Evolutionary conservation across 2,113 vertebrate genomes (phyloP).

Genomic region (Tachysurus fulvidraco): DNA sequence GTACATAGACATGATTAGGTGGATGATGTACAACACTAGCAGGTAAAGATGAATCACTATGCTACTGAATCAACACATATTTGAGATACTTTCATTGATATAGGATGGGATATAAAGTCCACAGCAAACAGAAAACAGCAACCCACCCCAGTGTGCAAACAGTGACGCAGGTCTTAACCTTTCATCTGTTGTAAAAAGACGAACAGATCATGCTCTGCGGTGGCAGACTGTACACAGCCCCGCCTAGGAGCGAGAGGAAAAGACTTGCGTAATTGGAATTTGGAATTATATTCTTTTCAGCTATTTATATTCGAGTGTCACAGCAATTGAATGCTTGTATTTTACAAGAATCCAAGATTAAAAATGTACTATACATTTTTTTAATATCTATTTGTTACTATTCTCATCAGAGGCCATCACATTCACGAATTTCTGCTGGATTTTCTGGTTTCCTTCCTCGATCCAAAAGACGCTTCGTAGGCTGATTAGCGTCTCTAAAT

Average conservation of each 20-base stretch:
- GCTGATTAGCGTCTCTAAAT: too few relatives aligned
- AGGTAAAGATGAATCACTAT: background rate
- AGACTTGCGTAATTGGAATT: background rate
- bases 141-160: slow-evolving; percentile 13
- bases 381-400: background rate
- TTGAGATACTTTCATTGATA: background rate
- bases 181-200: slow-evolving; percentile 17
- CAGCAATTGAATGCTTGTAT: background rate
- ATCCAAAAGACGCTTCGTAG: too few relatives aligned
- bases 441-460: too few relatives aligned
- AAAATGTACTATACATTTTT: background rate
- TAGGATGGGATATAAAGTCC: background rate
- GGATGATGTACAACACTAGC: background rate
- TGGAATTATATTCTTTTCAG: background rate
- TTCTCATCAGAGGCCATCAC: background rate
- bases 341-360: background rate
- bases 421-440: background rate
- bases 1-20: background rate
- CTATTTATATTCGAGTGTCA: background rate
- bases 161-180: slow-evolving; percentile 9
- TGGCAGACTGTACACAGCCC: background rate
- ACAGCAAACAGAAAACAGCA: background rate
- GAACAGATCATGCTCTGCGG: background rate
- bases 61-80: background rate
- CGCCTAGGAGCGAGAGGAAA: background rate